Conservation (phyloP, 2,888 invertebrate species). For the Phlogophora meticulosa region DNA sequence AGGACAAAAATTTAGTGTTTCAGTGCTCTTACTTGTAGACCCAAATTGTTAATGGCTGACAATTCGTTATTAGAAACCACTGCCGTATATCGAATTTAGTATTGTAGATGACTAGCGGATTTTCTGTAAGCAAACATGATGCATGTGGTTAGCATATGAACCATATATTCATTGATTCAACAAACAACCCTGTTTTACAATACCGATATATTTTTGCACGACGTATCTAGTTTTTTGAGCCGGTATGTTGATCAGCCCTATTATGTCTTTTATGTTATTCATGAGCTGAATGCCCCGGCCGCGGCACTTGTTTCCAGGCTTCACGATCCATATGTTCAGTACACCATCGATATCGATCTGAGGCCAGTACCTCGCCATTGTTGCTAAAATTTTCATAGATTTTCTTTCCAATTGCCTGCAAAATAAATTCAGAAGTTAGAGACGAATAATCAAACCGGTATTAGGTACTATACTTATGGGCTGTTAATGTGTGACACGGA, state of each 20-base stretch:
- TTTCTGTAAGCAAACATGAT: slow-evolving; percentile 92
- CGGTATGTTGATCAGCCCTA: slow-evolving; percentile 93
- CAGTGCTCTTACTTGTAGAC: slow-evolving; percentile 94
- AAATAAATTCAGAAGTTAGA: slow-evolving; percentile 23
- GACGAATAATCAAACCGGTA: background rate
- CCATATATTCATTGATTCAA: slow-evolving; percentile 15
- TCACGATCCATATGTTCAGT: slow-evolving; percentile 98
- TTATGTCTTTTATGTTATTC: slow-evolving; percentile 96
- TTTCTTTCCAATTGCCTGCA: slow-evolving; percentile 88
- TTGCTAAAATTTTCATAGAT: slow-evolving; percentile 92
- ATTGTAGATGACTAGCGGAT: slow-evolving; percentile 96
- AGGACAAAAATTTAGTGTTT: background rate
- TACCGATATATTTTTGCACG: slow-evolving; percentile 98
- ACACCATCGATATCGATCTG: slow-evolving; percentile 96
- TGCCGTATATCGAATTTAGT: slow-evolving; percentile 99
- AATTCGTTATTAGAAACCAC: slow-evolving; percentile 98
- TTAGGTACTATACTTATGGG: background rate
- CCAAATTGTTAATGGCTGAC: slow-evolving; percentile 97
- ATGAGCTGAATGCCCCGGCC: slow-evolving; percentile 97
- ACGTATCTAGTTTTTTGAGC: slow-evolving; percentile 95
- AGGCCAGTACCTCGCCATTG: slow-evolving; percentile 94
- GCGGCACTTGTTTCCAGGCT: slow-evolving; percentile 98
- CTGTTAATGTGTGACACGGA: background rate
- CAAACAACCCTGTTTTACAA: slow-evolving; percentile 16
- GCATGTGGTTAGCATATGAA: slow-evolving; percentile 10